Evolutionary conservation across 2,888 invertebrate species (phyloP).

Genomic region (Melieria crassipennis): DNA sequence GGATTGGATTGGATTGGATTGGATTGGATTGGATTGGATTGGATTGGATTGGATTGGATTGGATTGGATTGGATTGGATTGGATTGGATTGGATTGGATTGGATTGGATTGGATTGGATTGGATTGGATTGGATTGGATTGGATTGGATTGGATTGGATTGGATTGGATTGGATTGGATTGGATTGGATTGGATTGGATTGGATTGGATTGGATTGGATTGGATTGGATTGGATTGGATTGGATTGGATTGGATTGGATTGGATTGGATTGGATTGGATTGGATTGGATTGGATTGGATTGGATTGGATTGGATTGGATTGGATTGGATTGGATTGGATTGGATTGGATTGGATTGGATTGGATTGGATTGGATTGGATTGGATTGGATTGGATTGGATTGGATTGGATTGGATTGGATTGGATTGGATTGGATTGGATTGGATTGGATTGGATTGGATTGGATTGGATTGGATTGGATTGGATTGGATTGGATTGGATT

Average conservation of each 20-base stretch:
- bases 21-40: no score
- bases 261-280: not conserved
- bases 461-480: not conserved
- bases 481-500: conserved; percentile 4
- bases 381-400: not conserved
- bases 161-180: not conserved
- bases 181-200: not conserved
- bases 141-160: not conserved
- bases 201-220: not conserved
- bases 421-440: not conserved
- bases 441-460: not conserved
- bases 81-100: no score
- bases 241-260: not conserved
- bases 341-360: not conserved
- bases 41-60: no score
- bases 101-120: no score
- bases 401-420: not conserved
- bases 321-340: not conserved
- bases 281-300: not conserved
- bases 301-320: not conserved
- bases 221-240: not conserved
- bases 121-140: no score
- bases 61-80: no score
- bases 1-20: no score
- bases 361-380: not conserved